Evolutionary conservation across 2,797 vertebrate genomes (phyloP).

Genomic region (Semaprochilodus insignis): DNA sequence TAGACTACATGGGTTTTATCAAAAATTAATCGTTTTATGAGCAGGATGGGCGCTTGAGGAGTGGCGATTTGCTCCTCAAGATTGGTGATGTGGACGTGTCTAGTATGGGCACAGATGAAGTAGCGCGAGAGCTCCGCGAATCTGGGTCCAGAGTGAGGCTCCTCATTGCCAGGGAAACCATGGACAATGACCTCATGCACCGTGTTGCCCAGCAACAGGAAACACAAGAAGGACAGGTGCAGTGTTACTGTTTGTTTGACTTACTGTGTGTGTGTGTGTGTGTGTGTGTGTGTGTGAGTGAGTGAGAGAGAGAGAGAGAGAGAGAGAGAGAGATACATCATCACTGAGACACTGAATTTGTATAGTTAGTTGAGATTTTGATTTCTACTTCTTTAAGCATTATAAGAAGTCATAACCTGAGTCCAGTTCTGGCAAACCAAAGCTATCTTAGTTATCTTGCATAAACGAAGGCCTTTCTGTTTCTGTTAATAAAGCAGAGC

Average conservation of each 20-base stretch:
- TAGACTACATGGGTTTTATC: no score
- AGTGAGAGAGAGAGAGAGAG: background rate
- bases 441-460: no score
- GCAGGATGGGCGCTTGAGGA: constrained; percentile 88
- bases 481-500: background rate
- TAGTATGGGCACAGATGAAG: constrained; percentile 93
- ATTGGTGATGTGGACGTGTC: constrained; percentile 90
- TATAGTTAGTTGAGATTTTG: no score
- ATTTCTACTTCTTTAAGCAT: no score
- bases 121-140: constrained; percentile 88
- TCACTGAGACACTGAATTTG: no score
- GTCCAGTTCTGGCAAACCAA: no score
- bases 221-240: constrained; percentile 59
- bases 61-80: constrained; percentile 91
- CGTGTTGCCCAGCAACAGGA: constrained; percentile 77
- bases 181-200: constrained; percentile 75
- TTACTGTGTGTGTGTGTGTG: constrained; percentile 44
- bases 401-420: no score
- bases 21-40: background rate
- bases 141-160: constrained; percentile 89
- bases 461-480: no score
- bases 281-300: constrained; percentile 16
- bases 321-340: background rate
- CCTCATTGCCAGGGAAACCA: constrained; percentile 87
- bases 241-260: constrained; percentile 46